A percentile compares a stretch with the other conserved stretches of the same genome.
Evolutionary conservation across 2,888 invertebrate genomes (phyloP).

Genomic region (Polyommatus icarus): DNA sequence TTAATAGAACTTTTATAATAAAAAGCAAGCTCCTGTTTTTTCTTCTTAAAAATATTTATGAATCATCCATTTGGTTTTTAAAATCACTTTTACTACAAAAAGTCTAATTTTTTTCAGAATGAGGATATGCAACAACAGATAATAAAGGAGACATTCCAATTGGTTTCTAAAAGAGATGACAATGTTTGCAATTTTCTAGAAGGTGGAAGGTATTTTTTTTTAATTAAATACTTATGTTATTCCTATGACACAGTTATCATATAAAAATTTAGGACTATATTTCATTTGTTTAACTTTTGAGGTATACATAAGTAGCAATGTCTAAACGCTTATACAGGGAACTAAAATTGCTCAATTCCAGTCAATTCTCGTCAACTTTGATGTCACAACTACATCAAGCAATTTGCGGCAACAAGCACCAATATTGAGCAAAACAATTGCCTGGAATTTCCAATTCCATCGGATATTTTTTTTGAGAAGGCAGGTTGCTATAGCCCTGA

Average conservation of each 20-base stretch:
- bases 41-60: background rate
- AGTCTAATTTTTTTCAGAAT: slow-evolving; percentile 79
- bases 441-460: too few relatives aligned
- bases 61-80: background rate
- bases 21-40: background rate
- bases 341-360: too few relatives aligned
- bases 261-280: background rate
- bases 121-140: slow-evolving; percentile 99
- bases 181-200: slow-evolving; percentile 99
- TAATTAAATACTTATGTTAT: background rate
- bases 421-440: too few relatives aligned
- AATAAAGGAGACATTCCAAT: slow-evolving; percentile 98
- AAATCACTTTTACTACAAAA: background rate
- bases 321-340: too few relatives aligned
- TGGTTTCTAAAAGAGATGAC: slow-evolving; percentile 99
- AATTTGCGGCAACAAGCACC: too few relatives aligned
- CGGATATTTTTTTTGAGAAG: too few relatives aligned
- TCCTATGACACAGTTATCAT: background rate
- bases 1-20: too few relatives aligned
- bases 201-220: slow-evolving; percentile 89
- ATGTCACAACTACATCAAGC: too few relatives aligned
- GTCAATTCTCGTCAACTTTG: too few relatives aligned
- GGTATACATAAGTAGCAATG: background rate
- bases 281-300: background rate
- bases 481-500: too few relatives aligned